These are phyloP conservation scores for Gryllus longicercus DNA, from an alignment of 2,888 invertebrate species.

Conservation along the genomic window DNA sequence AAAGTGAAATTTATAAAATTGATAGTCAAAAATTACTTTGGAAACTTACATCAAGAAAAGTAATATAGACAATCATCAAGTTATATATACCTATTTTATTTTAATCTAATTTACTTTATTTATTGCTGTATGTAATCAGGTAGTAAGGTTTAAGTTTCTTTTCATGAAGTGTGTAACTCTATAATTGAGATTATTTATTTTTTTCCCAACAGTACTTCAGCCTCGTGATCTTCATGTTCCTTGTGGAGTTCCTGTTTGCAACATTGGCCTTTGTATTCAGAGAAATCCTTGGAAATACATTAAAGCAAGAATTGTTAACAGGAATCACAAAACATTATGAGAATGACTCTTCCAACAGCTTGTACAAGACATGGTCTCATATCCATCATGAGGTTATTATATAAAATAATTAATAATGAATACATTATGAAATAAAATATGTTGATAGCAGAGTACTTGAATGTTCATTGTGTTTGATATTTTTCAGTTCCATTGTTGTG, in stretches of 20 bases:
- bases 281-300: slow-evolving; percentile 61
- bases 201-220: slow-evolving; percentile 68
- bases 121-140: too few species aligned
- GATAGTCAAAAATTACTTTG: too few species aligned
- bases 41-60: too few species aligned
- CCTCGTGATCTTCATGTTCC: slow-evolving; percentile 70
- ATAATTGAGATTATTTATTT: not conserved
- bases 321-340: slow-evolving; percentile 65
- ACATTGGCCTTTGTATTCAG: slow-evolving; percentile 74
- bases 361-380: slow-evolving; percentile 71
- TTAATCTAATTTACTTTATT: too few species aligned
- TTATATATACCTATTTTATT: too few species aligned
- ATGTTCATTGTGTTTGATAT: too few species aligned
- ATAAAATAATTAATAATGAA: not conserved
- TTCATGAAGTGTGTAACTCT: too few species aligned
- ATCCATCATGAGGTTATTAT: slow-evolving; percentile 60
- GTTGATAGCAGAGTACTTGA: too few species aligned
- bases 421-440: too few species aligned
- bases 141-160: too few species aligned
- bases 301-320: slow-evolving; percentile 62
- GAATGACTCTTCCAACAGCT: slow-evolving; percentile 52
- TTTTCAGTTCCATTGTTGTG: slow-evolving; percentile 73
- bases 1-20: too few species aligned
- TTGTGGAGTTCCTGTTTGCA: slow-evolving; percentile 72
- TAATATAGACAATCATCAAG: too few species aligned